Evolutionary conservation across 2,797 vertebrate species (phyloP).

Genomic region (Lycodopsis pacificus): DNA sequence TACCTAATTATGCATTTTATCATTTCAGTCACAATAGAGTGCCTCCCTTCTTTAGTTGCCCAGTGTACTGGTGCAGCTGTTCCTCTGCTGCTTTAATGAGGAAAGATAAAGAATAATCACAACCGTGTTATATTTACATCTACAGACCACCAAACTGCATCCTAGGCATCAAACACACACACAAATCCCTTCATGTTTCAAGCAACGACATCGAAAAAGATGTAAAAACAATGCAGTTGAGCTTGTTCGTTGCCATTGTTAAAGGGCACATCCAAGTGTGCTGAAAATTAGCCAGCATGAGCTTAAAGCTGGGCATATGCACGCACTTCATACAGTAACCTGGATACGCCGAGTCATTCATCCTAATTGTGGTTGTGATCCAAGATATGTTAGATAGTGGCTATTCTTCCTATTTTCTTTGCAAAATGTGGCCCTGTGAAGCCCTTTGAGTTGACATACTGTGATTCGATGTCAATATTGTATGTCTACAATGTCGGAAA

Average conservation of each 20-base stretch:
- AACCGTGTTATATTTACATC: slow-evolving; percentile 78
- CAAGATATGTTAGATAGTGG: not conserved
- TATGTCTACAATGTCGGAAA: not conserved
- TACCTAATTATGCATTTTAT: slow-evolving; percentile 85
- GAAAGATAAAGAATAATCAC: slow-evolving; percentile 87
- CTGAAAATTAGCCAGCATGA: slow-evolving; percentile 39
- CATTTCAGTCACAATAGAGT: slow-evolving; percentile 85
- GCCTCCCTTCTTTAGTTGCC: slow-evolving; percentile 82
- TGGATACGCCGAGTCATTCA: not conserved
- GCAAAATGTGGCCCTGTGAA: not conserved
- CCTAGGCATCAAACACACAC: slow-evolving; percentile 37
- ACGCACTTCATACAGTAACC: not conserved
- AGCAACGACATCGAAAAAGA: not conserved
- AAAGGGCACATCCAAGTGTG: slow-evolving; percentile 11
- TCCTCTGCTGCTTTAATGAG: slow-evolving; percentile 86
- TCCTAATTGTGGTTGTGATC: not conserved
- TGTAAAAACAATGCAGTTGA: slow-evolving; percentile 15
- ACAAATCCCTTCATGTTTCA: slow-evolving; percentile 4
- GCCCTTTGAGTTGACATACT: not conserved
- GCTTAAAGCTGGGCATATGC: slow-evolving; percentile 1
- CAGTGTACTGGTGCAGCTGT: slow-evolving; percentile 83
- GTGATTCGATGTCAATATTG: not conserved
- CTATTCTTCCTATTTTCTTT: not conserved
- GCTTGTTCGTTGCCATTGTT: slow-evolving; percentile 38
- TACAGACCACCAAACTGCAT: slow-evolving; percentile 71